Evolutionary conservation across 2,888 invertebrate species (phyloP).

Genomic region (Salticus scenicus): DNA sequence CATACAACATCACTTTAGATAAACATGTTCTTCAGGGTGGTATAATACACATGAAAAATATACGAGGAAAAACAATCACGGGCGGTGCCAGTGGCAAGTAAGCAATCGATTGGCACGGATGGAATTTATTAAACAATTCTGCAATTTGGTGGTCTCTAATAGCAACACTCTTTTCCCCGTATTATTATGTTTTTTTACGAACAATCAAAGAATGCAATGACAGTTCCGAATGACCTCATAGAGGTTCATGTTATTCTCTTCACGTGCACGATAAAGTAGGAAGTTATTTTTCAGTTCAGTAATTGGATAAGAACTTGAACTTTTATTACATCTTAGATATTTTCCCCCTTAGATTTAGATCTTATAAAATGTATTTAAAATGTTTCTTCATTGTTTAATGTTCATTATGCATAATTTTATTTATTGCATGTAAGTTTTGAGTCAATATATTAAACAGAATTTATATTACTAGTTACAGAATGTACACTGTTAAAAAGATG

Average conservation of each 20-base stretch:
- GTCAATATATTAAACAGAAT: no score
- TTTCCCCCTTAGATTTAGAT: no score
- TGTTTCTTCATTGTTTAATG: no score
- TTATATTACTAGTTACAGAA: no score
- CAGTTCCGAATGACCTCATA: not conserved
- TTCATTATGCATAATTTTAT: no score
- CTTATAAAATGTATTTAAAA: no score
- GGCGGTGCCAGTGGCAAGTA: not conserved
- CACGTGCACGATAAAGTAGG: not conserved
- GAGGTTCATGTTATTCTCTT: not conserved
- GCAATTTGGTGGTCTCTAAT: not conserved
- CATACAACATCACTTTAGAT: no score
- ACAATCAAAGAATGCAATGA: not conserved
- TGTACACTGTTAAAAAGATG: no score
- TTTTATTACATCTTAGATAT: no score
- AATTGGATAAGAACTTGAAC: not conserved
- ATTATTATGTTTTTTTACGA: not conserved
- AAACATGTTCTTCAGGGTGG: no score
- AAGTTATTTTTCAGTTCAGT: not conserved
- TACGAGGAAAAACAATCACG: not conserved
- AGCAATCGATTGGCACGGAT: not conserved
- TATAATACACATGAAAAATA: not conserved
- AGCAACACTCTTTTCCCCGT: not conserved
- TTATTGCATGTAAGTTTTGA: no score
- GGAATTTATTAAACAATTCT: not conserved